Evolutionary conservation across 2,797 vertebrate species (phyloP).

Genomic region (Danio kyathit): DNA sequence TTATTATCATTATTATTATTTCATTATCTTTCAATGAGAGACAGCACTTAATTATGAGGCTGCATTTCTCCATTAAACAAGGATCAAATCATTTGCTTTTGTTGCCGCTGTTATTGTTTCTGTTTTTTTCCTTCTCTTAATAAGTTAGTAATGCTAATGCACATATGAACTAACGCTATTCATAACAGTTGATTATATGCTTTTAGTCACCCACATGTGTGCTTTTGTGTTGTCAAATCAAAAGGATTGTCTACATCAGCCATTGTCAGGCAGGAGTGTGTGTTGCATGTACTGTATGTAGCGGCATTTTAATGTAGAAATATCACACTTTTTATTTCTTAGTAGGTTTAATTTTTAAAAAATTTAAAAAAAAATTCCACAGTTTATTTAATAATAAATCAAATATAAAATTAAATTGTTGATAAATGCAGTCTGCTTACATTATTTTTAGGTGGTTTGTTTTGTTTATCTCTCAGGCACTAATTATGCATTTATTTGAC

Average conservation of each 20-base stretch:
- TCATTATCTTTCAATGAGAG: not conserved
- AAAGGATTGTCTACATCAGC: slow-evolving; percentile 5
- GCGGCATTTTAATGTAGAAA: not conserved
- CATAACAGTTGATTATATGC: not conserved
- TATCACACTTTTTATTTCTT: not conserved
- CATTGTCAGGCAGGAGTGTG: no score
- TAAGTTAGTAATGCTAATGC: slow-evolving; percentile 1
- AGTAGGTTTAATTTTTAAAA: not conserved
- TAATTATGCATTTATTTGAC: no score
- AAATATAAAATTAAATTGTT: no score
- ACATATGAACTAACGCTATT: slow-evolving; percentile 16
- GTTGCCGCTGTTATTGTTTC: not conserved
- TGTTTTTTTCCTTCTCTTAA: not conserved
- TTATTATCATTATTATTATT: no score
- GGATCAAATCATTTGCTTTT: not conserved
- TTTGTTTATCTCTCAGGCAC: no score
- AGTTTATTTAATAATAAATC: no score
- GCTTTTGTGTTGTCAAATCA: not conserved
- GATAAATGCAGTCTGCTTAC: no score
- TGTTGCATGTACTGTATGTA: not conserved
- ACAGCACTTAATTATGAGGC: not conserved
- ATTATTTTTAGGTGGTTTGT: no score
- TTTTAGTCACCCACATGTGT: not conserved
- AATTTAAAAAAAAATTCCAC: no score
- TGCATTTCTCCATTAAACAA: not conserved